Evolutionary conservation across 2,888 invertebrate species (phyloP).

Genomic region (Sphaerophoria rueppellii): DNA sequence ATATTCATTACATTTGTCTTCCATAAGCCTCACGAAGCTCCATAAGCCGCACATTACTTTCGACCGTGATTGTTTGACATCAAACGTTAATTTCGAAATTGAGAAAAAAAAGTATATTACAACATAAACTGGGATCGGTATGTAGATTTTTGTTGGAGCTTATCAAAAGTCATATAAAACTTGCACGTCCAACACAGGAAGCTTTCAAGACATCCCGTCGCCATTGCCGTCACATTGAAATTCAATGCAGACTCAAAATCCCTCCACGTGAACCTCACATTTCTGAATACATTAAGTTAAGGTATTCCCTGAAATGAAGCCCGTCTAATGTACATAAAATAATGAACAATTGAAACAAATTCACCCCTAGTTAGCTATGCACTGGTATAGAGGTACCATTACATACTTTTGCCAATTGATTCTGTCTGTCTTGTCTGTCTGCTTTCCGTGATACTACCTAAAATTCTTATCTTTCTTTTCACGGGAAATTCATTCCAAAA

Average conservation of each 20-base stretch:
- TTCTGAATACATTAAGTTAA: conserved; percentile 20
- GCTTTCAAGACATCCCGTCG: conserved; percentile 35
- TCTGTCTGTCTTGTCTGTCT: conserved; percentile 49
- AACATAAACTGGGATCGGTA: background rate
- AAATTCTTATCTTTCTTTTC: conserved; percentile 20
- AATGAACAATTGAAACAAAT: conserved; percentile 55
- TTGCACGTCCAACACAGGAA: conserved; percentile 63
- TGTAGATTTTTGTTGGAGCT: background rate
- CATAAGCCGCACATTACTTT: background rate
- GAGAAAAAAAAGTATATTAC: background rate
- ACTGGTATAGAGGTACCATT: conserved; percentile 1
- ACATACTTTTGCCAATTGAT: conserved; percentile 56
- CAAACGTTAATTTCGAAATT: conserved; percentile 1
- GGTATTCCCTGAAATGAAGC: conserved; percentile 12
- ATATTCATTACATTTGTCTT: no score
- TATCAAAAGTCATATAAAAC: conserved; percentile 30
- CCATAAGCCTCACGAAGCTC: no score
- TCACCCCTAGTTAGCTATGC: conserved; percentile 35
- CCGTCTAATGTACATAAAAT: conserved; percentile 8
- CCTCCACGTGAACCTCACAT: background rate
- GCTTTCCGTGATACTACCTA: conserved; percentile 43
- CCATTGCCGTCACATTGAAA: conserved; percentile 35
- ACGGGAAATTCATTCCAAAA: conserved; percentile 45
- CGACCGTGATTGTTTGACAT: background rate
- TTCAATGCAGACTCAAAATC: conserved; percentile 35